Conservation (phyloP, 2,797 vertebrate genomes). For the Rhinella marina region DNA sequence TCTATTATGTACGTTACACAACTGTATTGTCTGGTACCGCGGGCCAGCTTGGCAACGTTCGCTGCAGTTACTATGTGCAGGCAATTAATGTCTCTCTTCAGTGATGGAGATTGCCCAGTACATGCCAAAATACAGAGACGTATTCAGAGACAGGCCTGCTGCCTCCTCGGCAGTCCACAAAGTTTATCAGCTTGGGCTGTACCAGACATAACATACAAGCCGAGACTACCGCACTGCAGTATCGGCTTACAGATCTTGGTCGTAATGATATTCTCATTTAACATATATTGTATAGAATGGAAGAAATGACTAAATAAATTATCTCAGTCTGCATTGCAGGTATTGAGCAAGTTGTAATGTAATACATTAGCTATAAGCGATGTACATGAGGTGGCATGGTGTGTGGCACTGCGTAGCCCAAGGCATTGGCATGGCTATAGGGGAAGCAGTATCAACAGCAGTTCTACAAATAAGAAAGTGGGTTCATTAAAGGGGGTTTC, state of each 20-base stretch:
- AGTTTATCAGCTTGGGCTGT: not conserved
- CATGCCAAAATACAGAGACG: slow-evolving; percentile 21
- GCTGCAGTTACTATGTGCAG: slow-evolving; percentile 24
- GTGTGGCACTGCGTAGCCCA: not conserved
- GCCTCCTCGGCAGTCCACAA: not conserved
- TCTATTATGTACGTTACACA: slow-evolving; percentile 39
- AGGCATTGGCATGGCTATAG: not conserved
- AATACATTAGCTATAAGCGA: not conserved
- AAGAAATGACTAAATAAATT: too few relatives aligned
- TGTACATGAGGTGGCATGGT: not conserved
- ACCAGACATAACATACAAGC: slow-evolving; percentile 2
- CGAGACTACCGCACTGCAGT: not conserved
- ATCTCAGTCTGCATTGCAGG: too few relatives aligned
- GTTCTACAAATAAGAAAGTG: too few relatives aligned
- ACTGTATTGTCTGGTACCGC: slow-evolving; percentile 29
- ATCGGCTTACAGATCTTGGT: not conserved
- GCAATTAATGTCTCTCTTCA: slow-evolving; percentile 45
- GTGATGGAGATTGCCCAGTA: slow-evolving; percentile 6
- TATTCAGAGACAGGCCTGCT: not conserved
- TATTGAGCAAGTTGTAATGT: too few relatives aligned
- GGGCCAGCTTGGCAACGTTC: slow-evolving; percentile 25
- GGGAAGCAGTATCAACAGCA: not conserved
- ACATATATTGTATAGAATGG: not conserved
- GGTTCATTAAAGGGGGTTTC: too few relatives aligned
- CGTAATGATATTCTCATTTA: too few relatives aligned